phyloP scores from a whole-genome alignment of 2,797 vertebrate species.

The Microctenopoma stevenorrisi region DNA sequence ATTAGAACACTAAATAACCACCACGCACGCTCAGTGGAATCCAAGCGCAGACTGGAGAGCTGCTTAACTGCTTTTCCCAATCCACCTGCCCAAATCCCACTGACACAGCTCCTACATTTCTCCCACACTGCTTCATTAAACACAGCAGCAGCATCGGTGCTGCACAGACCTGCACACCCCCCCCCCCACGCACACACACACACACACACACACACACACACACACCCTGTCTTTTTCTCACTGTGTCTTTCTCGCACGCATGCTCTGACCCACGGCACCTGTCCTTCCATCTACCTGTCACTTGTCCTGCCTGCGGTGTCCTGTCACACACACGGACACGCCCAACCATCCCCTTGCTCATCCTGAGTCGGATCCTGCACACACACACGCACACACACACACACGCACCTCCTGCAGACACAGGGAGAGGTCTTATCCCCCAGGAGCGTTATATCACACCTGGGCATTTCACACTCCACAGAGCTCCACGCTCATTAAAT shows the following conservation, averaged over 20 bases:
- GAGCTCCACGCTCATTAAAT: constrained; percentile 58
- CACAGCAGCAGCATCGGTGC: constrained; percentile 12
- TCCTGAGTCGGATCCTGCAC: too few species aligned
- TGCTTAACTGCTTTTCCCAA: constrained; percentile 2
- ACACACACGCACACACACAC: not conserved
- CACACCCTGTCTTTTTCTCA: not conserved
- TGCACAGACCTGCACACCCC: not conserved
- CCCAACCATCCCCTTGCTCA: not conserved
- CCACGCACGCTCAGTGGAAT: constrained; percentile 16
- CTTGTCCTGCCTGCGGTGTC: not conserved
- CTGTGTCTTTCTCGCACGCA: not conserved
- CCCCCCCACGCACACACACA: not conserved
- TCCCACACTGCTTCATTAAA: constrained; percentile 12
- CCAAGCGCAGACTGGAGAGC: not conserved
- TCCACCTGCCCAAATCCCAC: constrained; percentile 15
- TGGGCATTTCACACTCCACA: constrained; percentile 66
- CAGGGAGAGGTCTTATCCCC: constrained; percentile 33
- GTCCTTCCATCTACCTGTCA: constrained; percentile 2
- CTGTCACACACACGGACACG: not conserved
- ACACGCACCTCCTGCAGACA: constrained; percentile 8
- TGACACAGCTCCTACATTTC: constrained; percentile 19
- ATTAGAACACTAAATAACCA: constrained; percentile 44
- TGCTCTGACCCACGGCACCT: not conserved
- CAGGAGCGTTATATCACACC: constrained; percentile 57
- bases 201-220: not conserved